Evolutionary conservation across 1,140 invertebrate genomes (phyloP).

Genomic region (Brachionus asplanchnoidis): DNA sequence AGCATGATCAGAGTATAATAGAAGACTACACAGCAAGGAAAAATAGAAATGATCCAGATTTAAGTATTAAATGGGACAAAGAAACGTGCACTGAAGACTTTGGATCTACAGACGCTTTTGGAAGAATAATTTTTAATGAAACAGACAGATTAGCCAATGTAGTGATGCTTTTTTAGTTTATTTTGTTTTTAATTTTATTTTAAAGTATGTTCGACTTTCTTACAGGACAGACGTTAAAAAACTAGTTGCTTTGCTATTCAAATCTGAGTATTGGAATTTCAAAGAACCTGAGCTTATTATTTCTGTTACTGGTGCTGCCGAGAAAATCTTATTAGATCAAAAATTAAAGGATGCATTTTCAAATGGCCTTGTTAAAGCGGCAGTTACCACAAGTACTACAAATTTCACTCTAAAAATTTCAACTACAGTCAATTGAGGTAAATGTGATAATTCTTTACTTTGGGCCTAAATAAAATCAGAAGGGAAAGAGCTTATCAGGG

Average conservation of each 20-base stretch:
- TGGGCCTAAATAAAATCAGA: too few relatives aligned
- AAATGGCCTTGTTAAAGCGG: conserved; percentile 55
- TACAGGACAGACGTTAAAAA: conserved; percentile 48
- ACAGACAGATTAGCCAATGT: background rate
- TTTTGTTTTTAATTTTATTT: background rate
- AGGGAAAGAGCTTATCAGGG: too few relatives aligned
- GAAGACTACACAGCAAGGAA: background rate
- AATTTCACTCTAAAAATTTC: too few relatives aligned
- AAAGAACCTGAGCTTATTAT: conserved; percentile 57
- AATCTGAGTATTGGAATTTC: conserved; percentile 52
- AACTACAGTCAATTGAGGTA: too few relatives aligned
- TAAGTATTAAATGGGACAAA: background rate
- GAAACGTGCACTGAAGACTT: conserved; percentile 11
- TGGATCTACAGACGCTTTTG: conserved; percentile 24
- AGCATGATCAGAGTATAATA: background rate
- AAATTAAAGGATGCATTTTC: conserved; percentile 55
- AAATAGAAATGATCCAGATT: background rate
- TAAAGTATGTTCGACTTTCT: conserved; percentile 54
- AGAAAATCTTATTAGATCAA: conserved; percentile 55
- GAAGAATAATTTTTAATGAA: background rate
- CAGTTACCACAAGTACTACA: conserved; percentile 50
- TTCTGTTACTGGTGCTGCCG: conserved; percentile 58
- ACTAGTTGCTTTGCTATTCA: conserved; percentile 50
- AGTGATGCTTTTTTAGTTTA: background rate
- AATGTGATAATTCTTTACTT: too few relatives aligned